Evolutionary conservation across 2,797 vertebrate species (phyloP).

Genomic region (Crenuchus spilurus): DNA sequence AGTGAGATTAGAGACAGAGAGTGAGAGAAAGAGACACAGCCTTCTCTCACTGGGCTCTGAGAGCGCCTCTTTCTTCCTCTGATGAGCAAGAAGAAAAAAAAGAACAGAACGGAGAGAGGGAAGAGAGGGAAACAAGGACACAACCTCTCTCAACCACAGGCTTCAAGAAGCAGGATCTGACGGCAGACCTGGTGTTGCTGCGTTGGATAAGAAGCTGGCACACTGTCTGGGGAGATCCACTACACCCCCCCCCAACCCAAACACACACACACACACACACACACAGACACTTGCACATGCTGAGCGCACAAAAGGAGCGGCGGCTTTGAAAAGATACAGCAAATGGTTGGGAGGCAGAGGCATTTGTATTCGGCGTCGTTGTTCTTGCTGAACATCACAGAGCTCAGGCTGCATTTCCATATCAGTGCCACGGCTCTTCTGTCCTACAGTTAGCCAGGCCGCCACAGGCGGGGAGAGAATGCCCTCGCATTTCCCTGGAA

Average conservation of each 20-base stretch:
- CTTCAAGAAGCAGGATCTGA: slow-evolving; percentile 66
- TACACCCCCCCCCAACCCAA: neutral
- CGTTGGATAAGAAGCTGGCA: slow-evolving; percentile 57
- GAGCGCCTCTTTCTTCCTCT: slow-evolving; percentile 59
- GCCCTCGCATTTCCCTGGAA: slow-evolving; percentile 73
- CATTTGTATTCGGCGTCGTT: slow-evolving; percentile 65
- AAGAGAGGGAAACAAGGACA: slow-evolving; percentile 36
- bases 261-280: neutral
- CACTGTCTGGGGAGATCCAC: neutral
- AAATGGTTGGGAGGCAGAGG: slow-evolving; percentile 60
- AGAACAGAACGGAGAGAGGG: slow-evolving; percentile 30
- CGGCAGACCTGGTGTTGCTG: slow-evolving; percentile 61
- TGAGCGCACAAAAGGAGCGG: slow-evolving; percentile 44
- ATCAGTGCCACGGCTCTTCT: slow-evolving; percentile 61
- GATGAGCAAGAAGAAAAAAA: slow-evolving; percentile 51
- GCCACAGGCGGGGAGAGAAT: slow-evolving; percentile 48
- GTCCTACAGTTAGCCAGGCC: slow-evolving; percentile 39
- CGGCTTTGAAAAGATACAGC: slow-evolving; percentile 59
- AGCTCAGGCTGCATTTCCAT: slow-evolving; percentile 67
- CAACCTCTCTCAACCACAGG: slow-evolving; percentile 48
- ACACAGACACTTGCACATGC: neutral
- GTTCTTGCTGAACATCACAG: slow-evolving; percentile 64
- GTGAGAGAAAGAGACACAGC: slow-evolving; percentile 57
- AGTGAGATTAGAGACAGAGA: slow-evolving; percentile 58
- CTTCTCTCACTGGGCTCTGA: slow-evolving; percentile 66